Evolutionary conservation across 2,888 invertebrate species (phyloP), one percentile per base, ranked within the genome.

Genomic region (Oscheius sp.): DNA sequence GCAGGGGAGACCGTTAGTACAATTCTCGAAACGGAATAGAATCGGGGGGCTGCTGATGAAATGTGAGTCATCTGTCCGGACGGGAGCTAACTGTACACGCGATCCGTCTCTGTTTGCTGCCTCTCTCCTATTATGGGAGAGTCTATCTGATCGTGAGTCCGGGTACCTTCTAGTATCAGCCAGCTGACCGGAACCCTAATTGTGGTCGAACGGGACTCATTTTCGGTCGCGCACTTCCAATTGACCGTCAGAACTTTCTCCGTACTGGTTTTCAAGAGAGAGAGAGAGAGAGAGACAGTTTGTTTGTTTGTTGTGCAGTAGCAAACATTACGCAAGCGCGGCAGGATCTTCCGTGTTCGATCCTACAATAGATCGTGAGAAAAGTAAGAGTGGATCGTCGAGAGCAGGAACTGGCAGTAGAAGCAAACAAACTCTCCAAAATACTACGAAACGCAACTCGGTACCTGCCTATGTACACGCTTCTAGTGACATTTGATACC

Each of bases 171-270:
- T n/a, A 29, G 63, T 63, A 48, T 63, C 63, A 29, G 63, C 48
- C 48, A 33, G 35, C 37, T 62, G 62, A 51, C 66, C 66, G 66
- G 66, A 66, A 66, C 66, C 53, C 51, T 66, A 66, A 51, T 66
- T 51, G 66, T 33, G 21, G 21, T 10, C 42, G 35, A 29, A 58
- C 58, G 58, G 32, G 32, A 37, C 66, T 66, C 66, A 66, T 66
- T 66, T 66, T 66, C 66, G 50, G 66, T 66, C 66, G 66, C 21
- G 21, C 66, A 66, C 66, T 66, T 51, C 51, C 66, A 66, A 66
- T 66, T 66, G 66, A 53, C 66, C 63, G 50, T 48, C 50, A 42
- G 47, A n/a, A 63, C 63, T 63, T 63, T 63, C 63, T 21, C 63
- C 42, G 29, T 33, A 33, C 48, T 48, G 63, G 63, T 63, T 63